Evolutionary conservation across 2,888 invertebrate species (phyloP).

Genomic region (Ctena decussata): DNA sequence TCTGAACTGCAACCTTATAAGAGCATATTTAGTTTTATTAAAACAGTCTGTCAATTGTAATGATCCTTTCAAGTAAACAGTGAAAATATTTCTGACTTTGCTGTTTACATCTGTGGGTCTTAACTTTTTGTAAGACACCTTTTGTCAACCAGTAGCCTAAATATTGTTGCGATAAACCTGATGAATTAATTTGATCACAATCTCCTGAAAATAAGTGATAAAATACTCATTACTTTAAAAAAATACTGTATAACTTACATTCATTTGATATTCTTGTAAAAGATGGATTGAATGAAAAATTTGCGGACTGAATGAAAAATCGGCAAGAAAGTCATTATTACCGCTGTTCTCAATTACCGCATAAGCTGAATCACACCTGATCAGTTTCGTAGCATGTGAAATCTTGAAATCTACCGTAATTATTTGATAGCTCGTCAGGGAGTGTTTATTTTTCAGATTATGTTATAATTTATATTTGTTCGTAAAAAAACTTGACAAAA

Average conservation of each 20-base stretch:
- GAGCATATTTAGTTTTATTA: too few species aligned
- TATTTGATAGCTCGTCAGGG: neutral
- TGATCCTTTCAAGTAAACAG: too few species aligned
- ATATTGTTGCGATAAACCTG: too few species aligned
- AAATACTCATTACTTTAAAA: neutral
- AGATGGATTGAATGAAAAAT: too few species aligned
- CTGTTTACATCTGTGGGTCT: too few species aligned
- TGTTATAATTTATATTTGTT: conserved; percentile 5
- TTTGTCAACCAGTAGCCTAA: too few species aligned
- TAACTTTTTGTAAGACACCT: too few species aligned
- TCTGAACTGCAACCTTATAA: too few species aligned
- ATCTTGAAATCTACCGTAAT: neutral
- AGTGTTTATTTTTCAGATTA: conserved; percentile 7
- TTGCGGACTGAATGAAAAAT: too few species aligned
- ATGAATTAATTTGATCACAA: too few species aligned
- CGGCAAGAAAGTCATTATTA: neutral
- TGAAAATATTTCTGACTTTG: too few species aligned
- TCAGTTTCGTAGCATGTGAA: neutral
- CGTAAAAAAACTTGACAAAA: neutral
- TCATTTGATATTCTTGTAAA: neutral
- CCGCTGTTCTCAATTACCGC: neutral
- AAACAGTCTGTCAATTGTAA: too few species aligned
- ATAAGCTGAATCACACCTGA: conserved; percentile 1
- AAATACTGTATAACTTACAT: neutral
- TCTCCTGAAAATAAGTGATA: neutral